Evolutionary conservation across 2,888 invertebrate genomes (phyloP), one percentile per base, ranked within the genome.

Genomic region (Nesidiocoris tenuis): DNA sequence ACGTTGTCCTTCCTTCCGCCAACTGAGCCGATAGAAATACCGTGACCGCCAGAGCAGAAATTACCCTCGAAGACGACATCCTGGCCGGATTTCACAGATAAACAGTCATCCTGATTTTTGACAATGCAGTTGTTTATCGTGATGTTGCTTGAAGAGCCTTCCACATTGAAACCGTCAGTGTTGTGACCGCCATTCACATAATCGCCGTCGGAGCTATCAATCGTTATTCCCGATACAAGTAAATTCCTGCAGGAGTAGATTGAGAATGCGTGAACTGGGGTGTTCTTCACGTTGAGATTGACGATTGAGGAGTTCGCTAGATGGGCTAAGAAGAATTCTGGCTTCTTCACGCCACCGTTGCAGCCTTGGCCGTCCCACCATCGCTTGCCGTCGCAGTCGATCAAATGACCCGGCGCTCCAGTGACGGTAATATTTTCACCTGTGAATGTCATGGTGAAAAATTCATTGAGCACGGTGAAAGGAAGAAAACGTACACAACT

Each of bases 11-110:
- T 65, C 12, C 65, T 25, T 1, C 65, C 65, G 2, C 65, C 65
- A 1, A 65, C 65, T 1, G 65, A 65, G 1, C 65, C 65, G 16
- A 65, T 65, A 5, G 65, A 65, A n/a, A 65, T 65, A 7, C 65
- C 65, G 12, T 65, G 65, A 12, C 65, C 65, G 1, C 65, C 65
- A 1, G 65, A 65, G 18, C 65, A 65, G 65, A 17, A 65, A 54
- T 65, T 23, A 18, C 19, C 18, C 19, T 65, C 65, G n/a, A 65
- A 65, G 16, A 65, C 24, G 1, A 65, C 3, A 19, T 65, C 54
- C 2, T 16, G 16, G 16, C 65, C 65, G 2, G 65, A 65, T 17
- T 65, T 65, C 1, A 65, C 65, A 2, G 65, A 25, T 1, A 65
- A 21, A 18, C 65, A 65, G 18, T 65, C 65, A 17, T 65, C 65